Percentiles rank a stretch among this genome's conserved stretches.
These are phyloP conservation scores for Barypeithes pellucidus DNA, from an alignment of 2,888 invertebrate genomes.

Conservation along the genomic window DNA sequence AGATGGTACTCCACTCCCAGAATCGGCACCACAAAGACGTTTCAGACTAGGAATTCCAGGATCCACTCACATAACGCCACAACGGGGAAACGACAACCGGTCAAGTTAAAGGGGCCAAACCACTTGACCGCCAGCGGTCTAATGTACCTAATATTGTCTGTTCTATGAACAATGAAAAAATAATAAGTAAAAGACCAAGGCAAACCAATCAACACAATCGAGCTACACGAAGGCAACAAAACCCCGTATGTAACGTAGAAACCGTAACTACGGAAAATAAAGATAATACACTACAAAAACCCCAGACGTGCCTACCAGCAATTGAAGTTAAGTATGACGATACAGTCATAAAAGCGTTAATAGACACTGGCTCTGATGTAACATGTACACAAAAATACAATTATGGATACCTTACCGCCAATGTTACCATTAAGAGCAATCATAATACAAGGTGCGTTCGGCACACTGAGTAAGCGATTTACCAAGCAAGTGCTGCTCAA, in stretches of 20 bases:
- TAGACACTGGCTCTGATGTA: constrained; percentile 41
- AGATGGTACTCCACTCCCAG: neutral
- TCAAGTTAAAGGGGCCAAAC: constrained; percentile 7
- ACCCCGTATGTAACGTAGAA: neutral
- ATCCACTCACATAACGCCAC: no score
- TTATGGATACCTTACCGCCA: constrained; percentile 4
- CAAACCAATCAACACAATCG: neutral
- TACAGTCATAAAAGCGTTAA: neutral
- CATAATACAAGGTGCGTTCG: constrained; percentile 36
- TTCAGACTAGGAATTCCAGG: neutral
- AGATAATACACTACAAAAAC: neutral
- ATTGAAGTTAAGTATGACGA: neutral
- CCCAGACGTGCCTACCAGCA: neutral
- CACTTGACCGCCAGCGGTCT: neutral
- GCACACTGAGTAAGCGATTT: constrained; percentile 15
- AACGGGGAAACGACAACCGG: constrained; percentile 1
- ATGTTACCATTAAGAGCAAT: constrained; percentile 27
- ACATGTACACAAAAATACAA: constrained; percentile 2
- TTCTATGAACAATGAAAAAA: neutral
- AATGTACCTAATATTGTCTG: neutral
- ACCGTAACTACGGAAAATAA: neutral
- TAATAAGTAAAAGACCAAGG: neutral
- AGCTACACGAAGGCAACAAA: neutral
- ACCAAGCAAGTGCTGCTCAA: constrained; percentile 25
- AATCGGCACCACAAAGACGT: neutral